Percentiles rank a stretch among this genome's conserved stretches.
These are phyloP conservation scores for Scaptomyza caliginosa DNA, from an alignment of 2,888 invertebrate genomes.

Conservation along the genomic window DNA sequence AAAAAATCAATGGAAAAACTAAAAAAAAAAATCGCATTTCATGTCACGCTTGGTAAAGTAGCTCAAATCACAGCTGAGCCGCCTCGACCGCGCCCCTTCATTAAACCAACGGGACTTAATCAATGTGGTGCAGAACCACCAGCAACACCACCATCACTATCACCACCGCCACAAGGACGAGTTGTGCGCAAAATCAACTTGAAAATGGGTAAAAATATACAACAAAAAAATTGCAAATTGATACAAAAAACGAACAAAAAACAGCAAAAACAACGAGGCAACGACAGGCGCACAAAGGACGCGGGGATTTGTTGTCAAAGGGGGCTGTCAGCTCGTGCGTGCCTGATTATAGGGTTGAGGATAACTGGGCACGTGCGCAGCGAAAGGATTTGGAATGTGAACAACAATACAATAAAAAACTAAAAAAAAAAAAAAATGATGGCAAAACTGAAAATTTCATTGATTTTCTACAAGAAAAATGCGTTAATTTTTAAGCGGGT, in stretches of 20 bases:
- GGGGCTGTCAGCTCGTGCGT: slow-evolving; percentile 75
- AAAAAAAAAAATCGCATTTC: slow-evolving; percentile 54
- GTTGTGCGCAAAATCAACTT: slow-evolving; percentile 63
- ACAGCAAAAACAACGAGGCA: slow-evolving; percentile 32
- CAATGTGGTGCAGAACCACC: slow-evolving; percentile 45
- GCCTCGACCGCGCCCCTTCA: slow-evolving; percentile 65
- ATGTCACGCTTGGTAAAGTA: slow-evolving; percentile 69
- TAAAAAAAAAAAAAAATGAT: background rate
- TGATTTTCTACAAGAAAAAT: slow-evolving; percentile 60
- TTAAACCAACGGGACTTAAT: slow-evolving; percentile 59
- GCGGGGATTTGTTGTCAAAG: slow-evolving; percentile 29
- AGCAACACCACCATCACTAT: slow-evolving; percentile 23
- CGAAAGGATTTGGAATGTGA: slow-evolving; percentile 65
- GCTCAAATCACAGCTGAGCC: slow-evolving; percentile 64
- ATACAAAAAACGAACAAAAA: slow-evolving; percentile 65
- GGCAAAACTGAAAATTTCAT: slow-evolving; percentile 49
- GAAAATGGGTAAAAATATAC: slow-evolving; percentile 77
- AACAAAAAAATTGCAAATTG: slow-evolving; percentile 59
- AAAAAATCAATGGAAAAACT: slow-evolving; percentile 44
- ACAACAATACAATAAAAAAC: slow-evolving; percentile 10
- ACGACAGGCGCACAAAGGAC: slow-evolving; percentile 68
- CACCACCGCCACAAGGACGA: slow-evolving; percentile 36
- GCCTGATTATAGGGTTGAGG: slow-evolving; percentile 79
- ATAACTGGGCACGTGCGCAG: slow-evolving; percentile 67
- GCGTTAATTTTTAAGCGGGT: slow-evolving; percentile 62